A percentile compares a stretch with the other conserved stretches of the same genome.
Evolutionary conservation across 1,140 invertebrate species (phyloP).

Genomic region (Spodoptera litura): DNA sequence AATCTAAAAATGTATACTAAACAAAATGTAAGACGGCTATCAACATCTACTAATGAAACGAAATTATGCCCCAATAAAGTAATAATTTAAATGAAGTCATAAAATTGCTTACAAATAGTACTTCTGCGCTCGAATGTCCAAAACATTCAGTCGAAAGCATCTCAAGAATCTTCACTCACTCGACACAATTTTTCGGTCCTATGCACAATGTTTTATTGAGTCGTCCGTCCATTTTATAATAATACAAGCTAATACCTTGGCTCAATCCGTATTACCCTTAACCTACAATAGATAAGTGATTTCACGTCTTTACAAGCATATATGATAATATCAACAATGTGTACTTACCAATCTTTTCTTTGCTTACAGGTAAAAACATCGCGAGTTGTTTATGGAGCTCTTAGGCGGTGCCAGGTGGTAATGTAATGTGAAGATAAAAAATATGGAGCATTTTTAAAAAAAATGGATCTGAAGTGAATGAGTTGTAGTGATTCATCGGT

Average conservation of each 20-base stretch:
- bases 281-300: slow-evolving; percentile 42
- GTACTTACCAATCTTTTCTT: slow-evolving; percentile 35
- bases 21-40: too few species aligned
- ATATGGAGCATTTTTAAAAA: not conserved
- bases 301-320: slow-evolving; percentile 14
- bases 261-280: slow-evolving; percentile 35
- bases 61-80: not conserved
- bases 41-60: too few species aligned
- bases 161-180: slow-evolving; percentile 9
- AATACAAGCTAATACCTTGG: slow-evolving; percentile 13
- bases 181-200: slow-evolving; percentile 18
- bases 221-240: slow-evolving; percentile 13
- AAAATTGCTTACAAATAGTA: too few species aligned
- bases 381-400: slow-evolving; percentile 32
- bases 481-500: too few species aligned
- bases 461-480: not conserved
- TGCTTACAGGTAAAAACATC: slow-evolving; percentile 42
- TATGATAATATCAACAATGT: slow-evolving; percentile 23
- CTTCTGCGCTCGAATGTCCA: not conserved
- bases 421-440: slow-evolving; percentile 17
- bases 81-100: not conserved
- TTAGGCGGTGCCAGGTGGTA: slow-evolving; percentile 24
- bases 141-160: not conserved
- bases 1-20: too few species aligned
- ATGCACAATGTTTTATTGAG: slow-evolving; percentile 31